Conservation (phyloP, 2,888 invertebrate species). For the Vandiemenella viatica region DNA sequence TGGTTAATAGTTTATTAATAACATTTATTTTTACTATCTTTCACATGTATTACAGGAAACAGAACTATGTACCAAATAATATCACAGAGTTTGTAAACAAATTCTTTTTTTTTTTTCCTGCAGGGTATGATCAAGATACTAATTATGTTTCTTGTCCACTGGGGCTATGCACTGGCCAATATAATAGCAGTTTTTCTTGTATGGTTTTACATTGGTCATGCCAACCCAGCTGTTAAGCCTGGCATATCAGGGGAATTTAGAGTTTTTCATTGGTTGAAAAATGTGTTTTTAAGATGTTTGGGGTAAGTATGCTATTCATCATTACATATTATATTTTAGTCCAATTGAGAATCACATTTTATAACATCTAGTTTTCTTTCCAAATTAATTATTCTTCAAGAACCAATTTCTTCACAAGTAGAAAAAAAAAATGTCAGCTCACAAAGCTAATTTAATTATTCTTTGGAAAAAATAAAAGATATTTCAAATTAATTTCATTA, state of each 20-base stretch:
- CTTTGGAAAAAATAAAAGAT: too few relatives aligned
- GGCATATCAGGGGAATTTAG: conserved; percentile 73
- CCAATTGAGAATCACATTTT: not conserved
- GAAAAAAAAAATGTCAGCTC: too few relatives aligned
- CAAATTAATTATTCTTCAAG: too few relatives aligned
- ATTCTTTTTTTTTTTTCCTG: conserved; percentile 24
- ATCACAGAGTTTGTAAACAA: too few relatives aligned
- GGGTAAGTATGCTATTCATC: conserved; percentile 42
- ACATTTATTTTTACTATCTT: too few relatives aligned
- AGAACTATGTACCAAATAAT: too few relatives aligned
- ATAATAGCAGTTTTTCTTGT: conserved; percentile 66
- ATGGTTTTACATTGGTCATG: conserved; percentile 88
- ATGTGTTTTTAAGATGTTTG: conserved; percentile 51
- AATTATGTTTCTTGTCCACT: conserved; percentile 87
- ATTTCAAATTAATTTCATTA: too few relatives aligned
- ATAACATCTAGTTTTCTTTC: too few relatives aligned
- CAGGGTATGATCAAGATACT: conserved; percentile 75
- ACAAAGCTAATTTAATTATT: too few relatives aligned
- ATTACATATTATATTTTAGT: not conserved
- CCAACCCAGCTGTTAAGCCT: conserved; percentile 89
- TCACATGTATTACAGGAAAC: too few relatives aligned
- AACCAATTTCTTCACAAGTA: too few relatives aligned
- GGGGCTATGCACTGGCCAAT: conserved; percentile 79
- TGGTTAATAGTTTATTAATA: too few relatives aligned
- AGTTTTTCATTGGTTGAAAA: conserved; percentile 64